Evolutionary conservation across 2,797 vertebrate genomes (phyloP), one percentile per base, ranked within the genome.

Genomic region (Spatula versicolor): DNA sequence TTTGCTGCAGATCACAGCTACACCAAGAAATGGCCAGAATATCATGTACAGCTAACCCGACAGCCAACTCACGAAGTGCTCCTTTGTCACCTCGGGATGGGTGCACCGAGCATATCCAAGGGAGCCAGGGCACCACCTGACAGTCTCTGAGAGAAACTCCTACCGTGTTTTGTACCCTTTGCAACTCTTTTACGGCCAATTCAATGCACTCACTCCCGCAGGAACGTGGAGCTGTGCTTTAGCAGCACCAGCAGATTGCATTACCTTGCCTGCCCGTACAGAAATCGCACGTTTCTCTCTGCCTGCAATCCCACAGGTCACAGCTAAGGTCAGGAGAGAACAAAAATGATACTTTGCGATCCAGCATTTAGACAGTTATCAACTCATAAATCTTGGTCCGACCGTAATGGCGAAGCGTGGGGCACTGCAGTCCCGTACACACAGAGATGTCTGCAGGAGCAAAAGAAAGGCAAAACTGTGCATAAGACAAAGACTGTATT

Each of bases 371-470:
- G 95, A 94, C 96, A 97, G 96, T 96, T 97, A 97, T 95, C 97
- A 94, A 92, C 93, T 96, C 95, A 91, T 98, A 98, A 97, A 98
- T 98, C 97, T 97, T 96, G 84, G 85, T 96, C 95, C 93, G 88
- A 82, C 59, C 62, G 92, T 95, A 97, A 97, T 78, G 92, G 96
- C 94, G 96, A 95, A 92, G 55, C 28, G 54, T 82, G 94, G 96
- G 95, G 92, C 92, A 91, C 83, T 46, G 74, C 67, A 93, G 95
- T 90, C 93, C 80, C 28, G 55, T 41, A 81, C 69, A 85, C 89
- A 76, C 22, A 41, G 30, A 83, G 26, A 25, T 62, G 69, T 48
- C 60, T 59, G 67, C 81, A 87, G 45, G 54, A 68, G 67, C 66
- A 75, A 54, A 77, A 50, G 76, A 56, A 60, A 63, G 33, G 59